Percentiles rank a stretch among this genome's conserved stretches.
Evolutionary conservation across 2,113 vertebrate genomes (phyloP).

Genomic region (Vimba vimba): DNA sequence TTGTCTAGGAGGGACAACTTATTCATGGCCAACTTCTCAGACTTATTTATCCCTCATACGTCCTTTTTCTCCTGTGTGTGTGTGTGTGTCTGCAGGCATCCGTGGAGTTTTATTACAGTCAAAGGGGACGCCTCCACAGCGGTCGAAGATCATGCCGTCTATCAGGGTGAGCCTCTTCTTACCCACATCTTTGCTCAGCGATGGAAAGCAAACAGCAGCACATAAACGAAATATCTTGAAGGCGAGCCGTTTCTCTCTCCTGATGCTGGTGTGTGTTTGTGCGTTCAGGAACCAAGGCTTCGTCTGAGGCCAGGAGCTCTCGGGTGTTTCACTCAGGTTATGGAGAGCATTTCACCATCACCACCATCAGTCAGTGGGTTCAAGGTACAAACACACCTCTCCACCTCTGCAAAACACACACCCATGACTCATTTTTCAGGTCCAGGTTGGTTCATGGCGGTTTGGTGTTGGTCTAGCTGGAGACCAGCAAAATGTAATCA

Average conservation of each 20-base stretch:
- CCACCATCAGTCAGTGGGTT: slow-evolving; percentile 89
- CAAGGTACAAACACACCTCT: slow-evolving; percentile 81
- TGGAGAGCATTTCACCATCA: slow-evolving; percentile 86
- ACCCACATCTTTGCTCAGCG: slow-evolving; percentile 13
- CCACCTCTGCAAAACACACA: neutral
- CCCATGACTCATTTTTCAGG: neutral
- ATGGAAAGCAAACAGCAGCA: slow-evolving; percentile 31
- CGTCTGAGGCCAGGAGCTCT: slow-evolving; percentile 83
- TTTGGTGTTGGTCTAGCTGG: neutral
- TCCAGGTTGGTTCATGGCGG: neutral
- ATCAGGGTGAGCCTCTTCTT: slow-evolving; percentile 82
- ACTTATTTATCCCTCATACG: slow-evolving; percentile 5
- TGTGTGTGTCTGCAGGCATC: slow-evolving; percentile 78
- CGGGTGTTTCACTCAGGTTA: slow-evolving; percentile 81
- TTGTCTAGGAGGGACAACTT: slow-evolving; percentile 42
- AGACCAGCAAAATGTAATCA: neutral
- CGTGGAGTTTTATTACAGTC: slow-evolving; percentile 92
- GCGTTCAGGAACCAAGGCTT: slow-evolving; percentile 83
- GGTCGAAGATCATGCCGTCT: slow-evolving; percentile 88
- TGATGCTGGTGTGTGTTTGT: slow-evolving; percentile 20
- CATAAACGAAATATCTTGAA: neutral
- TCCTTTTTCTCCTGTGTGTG: neutral
- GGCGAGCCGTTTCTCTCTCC: neutral
- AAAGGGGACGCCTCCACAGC: slow-evolving; percentile 84
- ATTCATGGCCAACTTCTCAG: neutral